These are phyloP conservation scores for Syngnathus floridae DNA, from an alignment of 2,113 vertebrate genomes.

Conservation along the genomic window DNA sequence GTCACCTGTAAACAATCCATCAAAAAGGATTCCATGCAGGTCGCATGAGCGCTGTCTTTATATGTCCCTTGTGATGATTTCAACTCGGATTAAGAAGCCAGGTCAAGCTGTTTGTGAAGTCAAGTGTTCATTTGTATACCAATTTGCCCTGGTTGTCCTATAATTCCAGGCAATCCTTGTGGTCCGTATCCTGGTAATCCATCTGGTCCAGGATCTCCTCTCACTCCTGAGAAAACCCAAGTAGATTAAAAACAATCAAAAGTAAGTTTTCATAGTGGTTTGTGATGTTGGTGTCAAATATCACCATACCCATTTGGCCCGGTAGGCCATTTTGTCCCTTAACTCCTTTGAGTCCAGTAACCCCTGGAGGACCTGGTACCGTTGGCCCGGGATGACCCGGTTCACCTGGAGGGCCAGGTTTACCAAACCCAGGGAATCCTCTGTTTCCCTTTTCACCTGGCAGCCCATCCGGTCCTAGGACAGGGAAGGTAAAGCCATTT, in stretches of 20 bases:
- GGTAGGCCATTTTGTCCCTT: conserved; percentile 39
- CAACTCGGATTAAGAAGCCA: background rate
- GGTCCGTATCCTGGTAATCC: conserved; percentile 38
- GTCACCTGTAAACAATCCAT: conserved; percentile 35
- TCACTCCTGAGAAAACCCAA: conserved; percentile 41
- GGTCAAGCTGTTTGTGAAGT: background rate
- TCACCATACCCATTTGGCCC: conserved; percentile 44
- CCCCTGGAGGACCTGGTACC: conserved; percentile 29
- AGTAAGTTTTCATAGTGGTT: background rate
- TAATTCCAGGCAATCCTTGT: conserved; percentile 44
- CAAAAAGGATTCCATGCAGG: no score
- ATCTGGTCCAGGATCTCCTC: conserved; percentile 56
- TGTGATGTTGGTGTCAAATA: background rate
- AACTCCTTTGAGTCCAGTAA: conserved; percentile 44
- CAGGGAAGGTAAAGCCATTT: background rate
- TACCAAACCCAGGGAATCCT: conserved; percentile 50
- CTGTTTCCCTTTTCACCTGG: conserved; percentile 45
- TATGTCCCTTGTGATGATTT: no score
- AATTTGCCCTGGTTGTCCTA: conserved; percentile 50
- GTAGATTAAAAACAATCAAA: background rate
- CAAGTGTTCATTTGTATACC: conserved; percentile 34
- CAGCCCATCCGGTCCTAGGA: conserved; percentile 39
- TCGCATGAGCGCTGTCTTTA: no score
- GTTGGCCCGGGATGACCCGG: conserved; percentile 42
- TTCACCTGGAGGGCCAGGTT: conserved; percentile 37